These are phyloP conservation scores for Caranx ignobilis DNA, from an alignment of 2,113 vertebrate genomes.

Conservation along the genomic window DNA sequence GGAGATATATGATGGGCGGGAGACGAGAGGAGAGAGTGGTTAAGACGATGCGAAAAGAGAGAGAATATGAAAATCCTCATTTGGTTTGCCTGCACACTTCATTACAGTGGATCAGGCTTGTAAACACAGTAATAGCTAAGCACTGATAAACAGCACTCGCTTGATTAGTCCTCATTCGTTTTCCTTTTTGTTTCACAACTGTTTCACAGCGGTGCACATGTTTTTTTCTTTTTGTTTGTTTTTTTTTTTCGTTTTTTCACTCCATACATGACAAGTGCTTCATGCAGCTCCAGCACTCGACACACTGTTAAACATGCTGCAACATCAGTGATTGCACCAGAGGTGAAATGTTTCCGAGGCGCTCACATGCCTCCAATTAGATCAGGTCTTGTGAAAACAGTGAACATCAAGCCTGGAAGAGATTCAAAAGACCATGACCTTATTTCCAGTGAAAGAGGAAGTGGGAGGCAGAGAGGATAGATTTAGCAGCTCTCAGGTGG, in stretches of 20 bases:
- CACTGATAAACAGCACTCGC: conserved; percentile 27
- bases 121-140: conserved; percentile 40
- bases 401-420: conserved; percentile 28
- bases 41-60: conserved; percentile 32
- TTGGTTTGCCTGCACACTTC: conserved; percentile 28
- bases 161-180: conserved; percentile 33
- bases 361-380: conserved; percentile 49
- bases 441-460: conserved; percentile 53
- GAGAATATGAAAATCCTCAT: conserved; percentile 32
- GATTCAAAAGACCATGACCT: conserved; percentile 61
- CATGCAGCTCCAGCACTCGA: conserved; percentile 29
- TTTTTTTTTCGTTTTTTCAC: no score
- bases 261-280: conserved; percentile 10
- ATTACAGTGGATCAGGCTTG: conserved; percentile 34
- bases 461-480: conserved; percentile 61
- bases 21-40: conserved; percentile 31
- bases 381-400: conserved; percentile 51
- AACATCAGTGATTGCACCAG: conserved; percentile 32
- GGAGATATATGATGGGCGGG: conserved; percentile 49
- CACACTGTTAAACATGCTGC: conserved; percentile 35
- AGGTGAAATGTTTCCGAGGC: conserved; percentile 38
- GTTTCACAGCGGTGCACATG: conserved; percentile 1
- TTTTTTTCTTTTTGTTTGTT: not conserved
- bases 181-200: conserved; percentile 19
- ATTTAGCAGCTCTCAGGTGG: conserved; percentile 69